Base-by-base conservation (phyloP, 2,113 vertebrate species). In the Percina caprodes region DNA sequence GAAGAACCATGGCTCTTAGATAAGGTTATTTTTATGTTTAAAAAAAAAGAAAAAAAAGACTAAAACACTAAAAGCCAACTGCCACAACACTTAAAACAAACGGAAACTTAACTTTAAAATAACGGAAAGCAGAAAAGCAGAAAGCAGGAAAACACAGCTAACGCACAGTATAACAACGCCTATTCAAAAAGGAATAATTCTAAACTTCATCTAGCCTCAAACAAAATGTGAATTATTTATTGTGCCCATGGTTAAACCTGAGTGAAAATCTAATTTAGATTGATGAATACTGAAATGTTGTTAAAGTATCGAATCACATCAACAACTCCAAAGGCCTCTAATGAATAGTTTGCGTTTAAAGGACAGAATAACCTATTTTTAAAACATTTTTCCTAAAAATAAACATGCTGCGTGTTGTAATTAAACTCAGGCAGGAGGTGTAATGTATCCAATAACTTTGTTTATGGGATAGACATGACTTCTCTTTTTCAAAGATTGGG, bases 141-240 rank as follows among this genome's bases (percentile, higher is more conserved):
- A 30, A 26, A 21, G 21, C 33, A n/a, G 35, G 19, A 42, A 30
- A 30, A 4, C n/a, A 13, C 24, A 67, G 45, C 45, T 26, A 49
- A 26, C 15, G 0, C 18, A 24, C 11, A 35, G 0, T 66, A 24
- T 18, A 35, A 26, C 16, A 49, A 13, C 13, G n/a, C 8, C 30
- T 35, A 42, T 42, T 10, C 14, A 18, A 42, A 26, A 26, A 51
- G 18, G 18, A 54, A 18, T 1, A 3, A 48, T 60, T 10, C 42
- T n/a, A 33, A 61, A 12, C 21, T 56, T 74, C 26, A 74, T 48
- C 45, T 46, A 23, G 39, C 71, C 46, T 74, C 19, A 18, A 48
- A 23, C 52, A 24, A 56, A 26, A 33, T 48, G 5, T 65, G 2
- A 26, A 55, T 66, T 8, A 55, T 46, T 46, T 2, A 58, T 71